Base-by-base conservation (phyloP, 2,797 vertebrate species). In the Helostoma temminkii region DNA sequence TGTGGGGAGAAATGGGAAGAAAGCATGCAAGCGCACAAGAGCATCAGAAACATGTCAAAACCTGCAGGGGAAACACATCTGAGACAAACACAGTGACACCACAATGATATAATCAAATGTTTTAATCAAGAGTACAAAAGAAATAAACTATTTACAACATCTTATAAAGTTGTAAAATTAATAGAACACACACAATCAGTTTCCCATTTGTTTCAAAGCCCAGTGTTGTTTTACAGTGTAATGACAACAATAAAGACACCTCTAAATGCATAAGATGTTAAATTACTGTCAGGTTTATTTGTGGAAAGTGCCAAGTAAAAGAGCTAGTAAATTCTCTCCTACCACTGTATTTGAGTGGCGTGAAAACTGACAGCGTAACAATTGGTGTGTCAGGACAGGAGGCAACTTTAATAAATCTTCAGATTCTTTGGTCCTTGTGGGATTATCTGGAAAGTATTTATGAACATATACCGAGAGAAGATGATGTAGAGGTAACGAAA, bases 1-100 rank as follows among this genome's bases (percentile, higher is more conserved):
- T 93, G 94, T 54, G 97, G 98, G 34, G 93, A 95, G 36, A 94
- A 96, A 3, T 99, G 97, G 97, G 97, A 99, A 74, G 96, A 96
- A 75, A 96, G 94, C 69, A 91, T 99, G 88, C 84, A 93, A 74
- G 93, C 94, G 66, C 96, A 98, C 47, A 92, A 93, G 81, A 95
- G 80, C 76, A 97, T 99, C 83, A 91, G 84, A 90, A 91, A 85
- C 80, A 96, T 97, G 96, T 98, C 97, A 4, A 95, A 94, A 83
- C 88, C 88, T 49, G 92, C 85, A 88, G 36, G 43, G 37, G 67
- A 81, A 25, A 11, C 18, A 3, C 53, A 70, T 54, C 46, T 28
- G 26, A 61, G 32, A 47, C 21, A 58, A 30, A 61, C 46, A 46
- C 50, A 81, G 61, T 42, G 67, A 81, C 47, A 54, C 6, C 9